A percentile compares a stretch with the other conserved stretches of the same genome.
Evolutionary conservation across 2,888 invertebrate genomes (phyloP).

Genomic region (Drosophila anomelani): DNA sequence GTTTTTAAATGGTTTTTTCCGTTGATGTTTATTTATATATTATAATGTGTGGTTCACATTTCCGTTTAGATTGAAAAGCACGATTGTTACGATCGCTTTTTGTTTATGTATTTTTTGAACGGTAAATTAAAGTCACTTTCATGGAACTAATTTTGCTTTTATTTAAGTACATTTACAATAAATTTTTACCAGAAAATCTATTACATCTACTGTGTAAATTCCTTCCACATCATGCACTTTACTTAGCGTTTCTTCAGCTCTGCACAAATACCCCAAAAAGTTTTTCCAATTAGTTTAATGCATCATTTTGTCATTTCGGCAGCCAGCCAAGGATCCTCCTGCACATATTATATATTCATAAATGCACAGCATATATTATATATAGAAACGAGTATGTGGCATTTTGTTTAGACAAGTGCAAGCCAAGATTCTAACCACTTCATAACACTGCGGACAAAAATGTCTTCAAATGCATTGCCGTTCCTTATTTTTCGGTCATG

Average conservation of each 20-base stretch:
- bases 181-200: background rate
- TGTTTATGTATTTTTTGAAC: background rate
- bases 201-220: constrained; percentile 5
- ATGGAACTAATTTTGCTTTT: background rate
- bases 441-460: constrained; percentile 53
- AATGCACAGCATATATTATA: constrained; percentile 23
- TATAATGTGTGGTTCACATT: background rate
- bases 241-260: background rate
- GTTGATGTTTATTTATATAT: background rate
- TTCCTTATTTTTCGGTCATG: constrained; percentile 20
- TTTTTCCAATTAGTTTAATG: constrained; percentile 66
- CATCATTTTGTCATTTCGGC: constrained; percentile 64
- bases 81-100: background rate
- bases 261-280: constrained; percentile 24
- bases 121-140: background rate
- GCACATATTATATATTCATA: constrained; percentile 37
- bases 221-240: constrained; percentile 17
- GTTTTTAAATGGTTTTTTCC: constrained; percentile 4
- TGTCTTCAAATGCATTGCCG: constrained; percentile 36
- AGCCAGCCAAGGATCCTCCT: constrained; percentile 49
- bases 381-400: background rate
- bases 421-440: constrained; percentile 61
- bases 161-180: background rate
- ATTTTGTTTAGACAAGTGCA: constrained; percentile 35
- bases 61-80: constrained; percentile 3